Conservation (phyloP, 2,888 invertebrate species). For the Epirrita christyi region DNA sequence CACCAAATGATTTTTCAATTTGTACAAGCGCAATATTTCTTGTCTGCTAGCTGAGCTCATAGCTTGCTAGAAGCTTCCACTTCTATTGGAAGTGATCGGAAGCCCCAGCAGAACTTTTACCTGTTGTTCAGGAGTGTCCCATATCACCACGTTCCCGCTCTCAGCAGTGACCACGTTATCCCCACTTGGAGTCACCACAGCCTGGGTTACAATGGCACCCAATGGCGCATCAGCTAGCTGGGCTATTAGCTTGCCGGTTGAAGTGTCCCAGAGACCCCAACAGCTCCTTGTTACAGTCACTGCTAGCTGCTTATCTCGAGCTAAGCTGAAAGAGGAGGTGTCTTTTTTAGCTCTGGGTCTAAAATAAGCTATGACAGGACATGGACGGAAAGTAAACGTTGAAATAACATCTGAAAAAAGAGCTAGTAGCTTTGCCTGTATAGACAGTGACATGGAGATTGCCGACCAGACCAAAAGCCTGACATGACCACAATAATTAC, state of each 20-base stretch:
- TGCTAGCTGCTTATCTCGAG: slow-evolving; percentile 91
- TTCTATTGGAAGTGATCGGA: too few relatives aligned
- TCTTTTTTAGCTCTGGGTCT: not conserved
- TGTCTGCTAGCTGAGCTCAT: too few relatives aligned
- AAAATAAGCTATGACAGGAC: too few relatives aligned
- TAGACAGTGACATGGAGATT: too few relatives aligned
- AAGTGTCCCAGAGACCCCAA: slow-evolving; percentile 97
- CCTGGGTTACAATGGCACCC: slow-evolving; percentile 97
- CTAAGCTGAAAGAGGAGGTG: slow-evolving; percentile 81
- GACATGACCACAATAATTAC: too few relatives aligned
- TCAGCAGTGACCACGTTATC: slow-evolving; percentile 95
- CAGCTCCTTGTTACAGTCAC: slow-evolving; percentile 97
- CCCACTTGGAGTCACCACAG: slow-evolving; percentile 93
- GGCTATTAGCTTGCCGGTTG: slow-evolving; percentile 92
- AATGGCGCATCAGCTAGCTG: slow-evolving; percentile 96
- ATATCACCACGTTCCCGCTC: slow-evolving; percentile 95
- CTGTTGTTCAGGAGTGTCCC: slow-evolving; percentile 85
- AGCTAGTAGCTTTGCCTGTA: too few relatives aligned
- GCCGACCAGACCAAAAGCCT: too few relatives aligned
- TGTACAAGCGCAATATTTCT: too few relatives aligned
- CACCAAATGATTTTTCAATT: too few relatives aligned
- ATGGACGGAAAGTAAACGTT: too few relatives aligned
- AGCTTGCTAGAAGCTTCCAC: too few relatives aligned
- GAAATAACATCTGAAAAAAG: too few relatives aligned
- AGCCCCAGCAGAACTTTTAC: not conserved